These are phyloP conservation scores for Epistrophe grossulariae DNA, from an alignment of 2,888 invertebrate species.

Conservation along the genomic window DNA sequence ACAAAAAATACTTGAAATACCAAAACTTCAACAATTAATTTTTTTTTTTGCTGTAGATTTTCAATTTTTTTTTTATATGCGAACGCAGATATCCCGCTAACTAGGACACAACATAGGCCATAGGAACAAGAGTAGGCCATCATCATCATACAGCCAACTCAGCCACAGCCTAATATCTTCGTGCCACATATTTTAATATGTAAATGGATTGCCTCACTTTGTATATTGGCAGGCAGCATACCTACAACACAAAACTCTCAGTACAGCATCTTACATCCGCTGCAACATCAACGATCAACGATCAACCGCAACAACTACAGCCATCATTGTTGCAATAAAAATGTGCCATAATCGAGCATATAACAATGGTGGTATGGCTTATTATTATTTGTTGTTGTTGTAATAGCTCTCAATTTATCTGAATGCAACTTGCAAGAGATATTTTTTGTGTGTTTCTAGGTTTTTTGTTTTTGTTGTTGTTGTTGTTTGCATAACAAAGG, in stretches of 20 bases:
- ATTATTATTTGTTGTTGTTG: background rate
- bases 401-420: slow-evolving; percentile 13
- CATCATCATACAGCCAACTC: background rate
- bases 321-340: slow-evolving; percentile 64
- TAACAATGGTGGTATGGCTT: slow-evolving; percentile 54
- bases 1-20: slow-evolving; percentile 28
- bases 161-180: slow-evolving; percentile 25
- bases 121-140: slow-evolving; percentile 10
- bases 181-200: slow-evolving; percentile 40
- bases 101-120: slow-evolving; percentile 20
- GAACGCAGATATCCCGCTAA: slow-evolving; percentile 1
- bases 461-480: background rate
- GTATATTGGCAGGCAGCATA: slow-evolving; percentile 26
- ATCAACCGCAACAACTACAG: slow-evolving; percentile 18
- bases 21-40: background rate
- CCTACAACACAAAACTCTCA: background rate
- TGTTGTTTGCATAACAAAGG: slow-evolving; percentile 66
- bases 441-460: background rate
- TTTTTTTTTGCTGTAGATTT: background rate
- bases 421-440: slow-evolving; percentile 28
- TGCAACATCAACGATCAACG: slow-evolving; percentile 14
- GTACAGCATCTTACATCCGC: slow-evolving; percentile 24
- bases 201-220: slow-evolving; percentile 35
- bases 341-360: slow-evolving; percentile 71
- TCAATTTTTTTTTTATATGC: background rate